Evolutionary conservation across 1,140 invertebrate species (phyloP).

Genomic region (Matsumurasca onukii): DNA sequence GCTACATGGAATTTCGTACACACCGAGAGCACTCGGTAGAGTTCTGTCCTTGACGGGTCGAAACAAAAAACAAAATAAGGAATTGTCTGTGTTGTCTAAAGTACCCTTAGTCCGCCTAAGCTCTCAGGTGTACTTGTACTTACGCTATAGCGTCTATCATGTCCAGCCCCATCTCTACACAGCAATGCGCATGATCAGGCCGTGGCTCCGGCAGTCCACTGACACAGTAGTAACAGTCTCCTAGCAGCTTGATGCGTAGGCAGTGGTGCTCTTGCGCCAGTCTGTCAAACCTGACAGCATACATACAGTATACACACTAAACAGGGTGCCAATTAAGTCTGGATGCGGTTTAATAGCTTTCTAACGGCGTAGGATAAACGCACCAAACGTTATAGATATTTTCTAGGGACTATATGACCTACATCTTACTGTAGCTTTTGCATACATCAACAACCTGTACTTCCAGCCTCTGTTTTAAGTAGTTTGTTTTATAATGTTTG

Average conservation of each 20-base stretch:
- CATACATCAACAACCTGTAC: background rate
- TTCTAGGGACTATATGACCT: too few species aligned
- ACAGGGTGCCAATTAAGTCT: too few species aligned
- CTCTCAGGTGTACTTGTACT: conserved; percentile 52
- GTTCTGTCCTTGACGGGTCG: too few species aligned
- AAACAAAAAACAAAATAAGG: too few species aligned
- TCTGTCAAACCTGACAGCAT: conserved; percentile 76
- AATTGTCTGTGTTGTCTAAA: too few species aligned
- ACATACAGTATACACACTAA: background rate
- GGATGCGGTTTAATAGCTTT: too few species aligned
- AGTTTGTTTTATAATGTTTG: too few species aligned
- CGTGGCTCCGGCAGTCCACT: conserved; percentile 85
- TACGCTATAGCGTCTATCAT: conserved; percentile 97
- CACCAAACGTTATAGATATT: too few species aligned
- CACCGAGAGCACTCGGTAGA: too few species aligned
- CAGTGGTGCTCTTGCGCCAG: conserved; percentile 90
- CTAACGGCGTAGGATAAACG: too few species aligned
- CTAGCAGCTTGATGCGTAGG: conserved; percentile 87
- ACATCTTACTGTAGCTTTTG: background rate
- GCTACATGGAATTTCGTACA: too few species aligned
- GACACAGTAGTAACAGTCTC: conserved; percentile 95
- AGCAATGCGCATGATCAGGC: conserved; percentile 89
- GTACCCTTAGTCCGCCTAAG: too few species aligned
- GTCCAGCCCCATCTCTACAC: conserved; percentile 94
- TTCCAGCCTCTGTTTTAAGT: background rate